Evolutionary conservation across 2,797 vertebrate genomes (phyloP).

Genomic region (Euthynnus affinis): DNA sequence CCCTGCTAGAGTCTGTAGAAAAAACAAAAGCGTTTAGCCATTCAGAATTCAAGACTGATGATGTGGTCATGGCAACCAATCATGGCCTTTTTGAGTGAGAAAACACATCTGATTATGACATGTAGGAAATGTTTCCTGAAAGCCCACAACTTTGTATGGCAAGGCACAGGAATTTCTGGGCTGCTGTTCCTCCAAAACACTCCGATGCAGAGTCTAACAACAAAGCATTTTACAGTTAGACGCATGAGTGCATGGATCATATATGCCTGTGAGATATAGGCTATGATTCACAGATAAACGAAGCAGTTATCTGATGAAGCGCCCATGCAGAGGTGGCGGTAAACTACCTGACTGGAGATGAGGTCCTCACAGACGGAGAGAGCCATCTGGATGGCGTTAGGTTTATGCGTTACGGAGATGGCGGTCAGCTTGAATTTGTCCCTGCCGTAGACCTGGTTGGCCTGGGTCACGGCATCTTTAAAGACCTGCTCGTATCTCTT

Average conservation of each 20-base stretch:
- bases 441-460: conserved; percentile 94
- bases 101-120: neutral
- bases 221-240: neutral
- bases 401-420: conserved; percentile 97
- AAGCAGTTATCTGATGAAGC: neutral
- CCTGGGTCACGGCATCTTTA: conserved; percentile 94
- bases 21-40: neutral
- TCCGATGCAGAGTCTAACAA: neutral
- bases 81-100: conserved; percentile 5
- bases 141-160: conserved; percentile 31
- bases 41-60: neutral
- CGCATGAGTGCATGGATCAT: neutral
- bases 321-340: conserved; percentile 31
- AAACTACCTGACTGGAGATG: conserved; percentile 95
- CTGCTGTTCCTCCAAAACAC: neutral
- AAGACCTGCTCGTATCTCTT: conserved; percentile 97
- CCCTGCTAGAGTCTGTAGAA: neutral
- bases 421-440: conserved; percentile 97
- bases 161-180: neutral
- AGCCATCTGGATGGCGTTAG: conserved; percentile 99
- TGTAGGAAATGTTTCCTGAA: neutral
- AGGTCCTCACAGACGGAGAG: conserved; percentile 98
- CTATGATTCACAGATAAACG: neutral
- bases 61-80: conserved; percentile 6
- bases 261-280: neutral